A percentile compares a stretch with the other conserved stretches of the same genome.
Evolutionary conservation across 1,140 invertebrate genomes (phyloP).

Genomic region (Ooceraea biroi): DNA sequence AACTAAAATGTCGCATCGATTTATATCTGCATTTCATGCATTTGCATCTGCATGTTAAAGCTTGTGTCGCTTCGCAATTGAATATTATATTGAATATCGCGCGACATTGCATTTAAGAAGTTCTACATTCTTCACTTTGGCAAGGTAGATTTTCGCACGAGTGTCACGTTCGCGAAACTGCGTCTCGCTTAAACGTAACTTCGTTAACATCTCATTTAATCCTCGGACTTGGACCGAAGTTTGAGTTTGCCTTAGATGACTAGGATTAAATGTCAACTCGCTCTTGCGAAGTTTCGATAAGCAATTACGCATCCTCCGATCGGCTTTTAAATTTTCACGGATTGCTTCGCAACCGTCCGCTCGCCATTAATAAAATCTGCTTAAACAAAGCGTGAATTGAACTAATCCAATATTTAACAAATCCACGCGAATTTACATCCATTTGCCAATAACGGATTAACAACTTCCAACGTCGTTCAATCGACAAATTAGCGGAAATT

Average conservation of each 20-base stretch:
- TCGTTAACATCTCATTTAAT: conserved; percentile 49
- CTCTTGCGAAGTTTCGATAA: conserved; percentile 24
- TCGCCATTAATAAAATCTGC: conserved; percentile 14
- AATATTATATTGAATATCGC: not conserved
- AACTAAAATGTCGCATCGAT: not conserved
- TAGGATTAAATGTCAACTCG: conserved; percentile 28
- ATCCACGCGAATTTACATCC: not conserved
- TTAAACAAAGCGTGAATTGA: not conserved
- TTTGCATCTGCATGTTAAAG: no score
- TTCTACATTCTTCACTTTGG: not conserved
- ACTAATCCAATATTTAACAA: not conserved
- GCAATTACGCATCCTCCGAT: conserved; percentile 17
- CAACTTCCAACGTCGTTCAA: not conserved
- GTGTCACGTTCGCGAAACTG: not conserved
- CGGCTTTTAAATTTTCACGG: conserved; percentile 20
- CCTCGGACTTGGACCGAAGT: conserved; percentile 24
- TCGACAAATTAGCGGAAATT: not conserved
- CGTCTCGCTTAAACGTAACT: conserved; percentile 27
- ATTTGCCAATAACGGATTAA: conserved; percentile 2
- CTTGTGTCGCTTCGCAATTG: not conserved
- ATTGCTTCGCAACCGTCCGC: not conserved
- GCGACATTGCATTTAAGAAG: not conserved
- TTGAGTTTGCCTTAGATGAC: not conserved
- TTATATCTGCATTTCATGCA: not conserved
- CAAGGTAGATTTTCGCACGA: not conserved